Evolutionary conservation across 2,797 vertebrate genomes (phyloP).

Genomic region (Poecilia picta): DNA sequence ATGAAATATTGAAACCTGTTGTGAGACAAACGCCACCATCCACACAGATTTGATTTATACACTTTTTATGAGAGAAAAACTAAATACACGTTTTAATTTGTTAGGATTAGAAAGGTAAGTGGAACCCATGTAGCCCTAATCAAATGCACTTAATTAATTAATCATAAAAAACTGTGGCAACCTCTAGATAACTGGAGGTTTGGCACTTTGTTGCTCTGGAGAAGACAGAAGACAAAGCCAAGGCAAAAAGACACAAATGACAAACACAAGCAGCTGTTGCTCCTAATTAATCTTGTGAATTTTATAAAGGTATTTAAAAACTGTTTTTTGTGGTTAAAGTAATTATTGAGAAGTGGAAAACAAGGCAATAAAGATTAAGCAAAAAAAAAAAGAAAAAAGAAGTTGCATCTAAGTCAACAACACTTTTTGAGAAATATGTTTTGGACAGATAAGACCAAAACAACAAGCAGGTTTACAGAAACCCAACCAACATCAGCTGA

Average conservation of each 20-base stretch:
- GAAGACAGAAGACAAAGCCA: background rate
- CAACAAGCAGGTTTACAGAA: background rate
- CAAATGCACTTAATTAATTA: background rate
- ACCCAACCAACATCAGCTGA: background rate
- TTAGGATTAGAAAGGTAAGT: background rate
- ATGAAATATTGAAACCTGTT: conserved; percentile 5
- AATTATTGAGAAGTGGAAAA: background rate
- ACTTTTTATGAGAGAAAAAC: conserved; percentile 10
- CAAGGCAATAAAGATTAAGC: too few species aligned
- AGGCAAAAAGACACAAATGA: background rate
- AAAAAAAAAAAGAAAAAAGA: background rate
- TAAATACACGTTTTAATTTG: background rate
- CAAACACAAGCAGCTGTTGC: background rate
- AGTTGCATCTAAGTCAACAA: background rate
- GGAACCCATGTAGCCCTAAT: background rate
- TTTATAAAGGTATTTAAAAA: background rate
- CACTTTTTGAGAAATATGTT: background rate
- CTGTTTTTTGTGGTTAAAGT: background rate
- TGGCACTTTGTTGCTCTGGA: background rate
- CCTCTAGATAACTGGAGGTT: background rate
- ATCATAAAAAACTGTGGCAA: background rate
- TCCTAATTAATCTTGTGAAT: background rate
- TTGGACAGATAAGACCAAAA: background rate
- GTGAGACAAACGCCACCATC: conserved; percentile 6
- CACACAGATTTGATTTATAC: conserved; percentile 4